Evolutionary conservation across 2,113 vertebrate genomes (phyloP), one percentile per base, ranked within the genome.

Genomic region (Lasiurus borealis): DNA sequence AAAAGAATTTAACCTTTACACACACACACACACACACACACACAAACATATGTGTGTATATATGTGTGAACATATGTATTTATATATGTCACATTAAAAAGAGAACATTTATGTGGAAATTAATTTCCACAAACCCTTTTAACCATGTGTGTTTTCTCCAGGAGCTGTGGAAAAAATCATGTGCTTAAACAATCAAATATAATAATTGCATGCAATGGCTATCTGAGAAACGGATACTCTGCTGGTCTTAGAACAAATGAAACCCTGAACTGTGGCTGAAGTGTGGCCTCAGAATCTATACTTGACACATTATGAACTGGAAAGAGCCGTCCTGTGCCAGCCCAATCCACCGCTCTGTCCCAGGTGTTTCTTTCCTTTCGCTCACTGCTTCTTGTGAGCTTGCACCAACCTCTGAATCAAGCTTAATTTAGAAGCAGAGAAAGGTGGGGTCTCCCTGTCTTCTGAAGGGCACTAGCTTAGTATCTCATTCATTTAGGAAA

Each of bases 91-190:
- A 85, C n/a, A 91, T 96, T 96, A 95, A 95, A 97, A 88, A 97
- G 97, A 95, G 50, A 91, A 97, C 95, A 97, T 97, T 95, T 97
- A 96, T 88, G 98, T 96, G 93, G 92, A 98, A 98, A 98, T 97
- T 44, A 97, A 97, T 97, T 98, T 97, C 97, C 91, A 97, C 97
- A 97, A 98, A 73, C 66, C 5, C 88, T 97, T 98, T 98, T 93
- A 97, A 94, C n/a, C 96, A 90, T 50, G 52, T 91, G 81, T 91
- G 71, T 72, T 97, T 96, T 88, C 93, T 97, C 54, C 50, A 91
- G 94, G 57, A 97, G 62, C 78, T 92, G 27, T 82, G 0, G 2
- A 97, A 96, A 90, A 98, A 98, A 98, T 96, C 16, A 96, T 90
- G 95, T 0, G 52, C 97, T 97, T 95, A 72, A 98, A 97, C 59